Evolutionary conservation across 2,113 vertebrate species (phyloP).

Genomic region (Meles meles): DNA sequence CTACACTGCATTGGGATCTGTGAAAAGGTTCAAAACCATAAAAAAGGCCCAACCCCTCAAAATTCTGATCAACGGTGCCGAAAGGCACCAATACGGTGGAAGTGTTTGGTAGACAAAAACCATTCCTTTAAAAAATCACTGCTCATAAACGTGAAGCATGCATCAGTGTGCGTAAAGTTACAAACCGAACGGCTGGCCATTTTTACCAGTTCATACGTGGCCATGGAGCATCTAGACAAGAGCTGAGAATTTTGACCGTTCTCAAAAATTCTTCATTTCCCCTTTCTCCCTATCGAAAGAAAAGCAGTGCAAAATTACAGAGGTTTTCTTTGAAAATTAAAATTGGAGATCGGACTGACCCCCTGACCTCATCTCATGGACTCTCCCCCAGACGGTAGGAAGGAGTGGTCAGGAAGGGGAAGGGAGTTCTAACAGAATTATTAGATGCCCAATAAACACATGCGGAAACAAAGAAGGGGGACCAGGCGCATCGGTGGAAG

Average conservation of each 20-base stretch:
- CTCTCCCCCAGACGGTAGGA: background rate
- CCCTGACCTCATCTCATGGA: background rate
- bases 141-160: background rate
- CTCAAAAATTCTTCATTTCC: background rate
- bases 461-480: background rate
- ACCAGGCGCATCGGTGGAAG: background rate
- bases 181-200: background rate
- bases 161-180: background rate
- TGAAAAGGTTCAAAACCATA: background rate
- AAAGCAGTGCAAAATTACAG: background rate
- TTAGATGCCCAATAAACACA: background rate
- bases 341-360: background rate
- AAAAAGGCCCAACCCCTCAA: background rate
- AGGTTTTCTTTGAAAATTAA: background rate
- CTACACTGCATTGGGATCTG: background rate
- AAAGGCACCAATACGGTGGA: background rate
- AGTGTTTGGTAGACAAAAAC: background rate
- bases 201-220: background rate
- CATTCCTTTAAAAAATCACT: background rate
- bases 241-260: background rate
- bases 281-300: background rate
- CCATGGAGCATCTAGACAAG: background rate
- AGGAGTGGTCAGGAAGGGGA: background rate
- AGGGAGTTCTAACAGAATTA: background rate
- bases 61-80: background rate